Evolutionary conservation across 1,140 invertebrate species (phyloP), one percentile per base, ranked within the genome.

Genomic region (Calosoma granatense): DNA sequence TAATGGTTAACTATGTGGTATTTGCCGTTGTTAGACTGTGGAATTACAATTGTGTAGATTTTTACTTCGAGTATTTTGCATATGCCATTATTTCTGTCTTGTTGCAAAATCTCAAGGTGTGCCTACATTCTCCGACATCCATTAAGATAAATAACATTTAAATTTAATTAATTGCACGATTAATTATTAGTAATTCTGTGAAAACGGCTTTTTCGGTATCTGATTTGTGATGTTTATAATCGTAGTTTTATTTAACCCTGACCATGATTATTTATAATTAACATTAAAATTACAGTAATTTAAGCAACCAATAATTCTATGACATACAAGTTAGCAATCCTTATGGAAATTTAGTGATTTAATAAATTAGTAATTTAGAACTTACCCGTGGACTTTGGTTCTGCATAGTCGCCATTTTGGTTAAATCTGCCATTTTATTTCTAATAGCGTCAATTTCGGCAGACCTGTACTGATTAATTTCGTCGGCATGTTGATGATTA

Each of bases 401-500:
- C 17, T 47, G 41, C 15, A 47, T 11, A 47, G 41, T 4, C 4
- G 41, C 41, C 41, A 47, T 47, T 47, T 47, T 47, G 3, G 41
- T 47, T 47, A 47, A 47, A 47, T 47, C 41, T 17, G 41, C 41
- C 41, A 47, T 47, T 47, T 47, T 47, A 17, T 47, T 47, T 47
- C 41, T 9, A 17, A 47, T 6, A 4, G 41, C 41, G 4, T 47
- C 41, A 47, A 47, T 47, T 47, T 47, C 41, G 6, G n/a, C n/a
- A 47, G 41, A 17, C 17, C 41, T 17, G 41, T 47, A 47, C 17
- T 47, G 41, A 17, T 17, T 47, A 9, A 6, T 12, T 12, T 47
- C 41, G 17, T 47, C 41, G 17, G 17, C 17, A 6, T 47, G 41
- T 12, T 47, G 9, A 12, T 47, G 6, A 4, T 4, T 9, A 17